Evolutionary conservation across 2,113 vertebrate genomes (phyloP).

Genomic region (Rhea americana): DNA sequence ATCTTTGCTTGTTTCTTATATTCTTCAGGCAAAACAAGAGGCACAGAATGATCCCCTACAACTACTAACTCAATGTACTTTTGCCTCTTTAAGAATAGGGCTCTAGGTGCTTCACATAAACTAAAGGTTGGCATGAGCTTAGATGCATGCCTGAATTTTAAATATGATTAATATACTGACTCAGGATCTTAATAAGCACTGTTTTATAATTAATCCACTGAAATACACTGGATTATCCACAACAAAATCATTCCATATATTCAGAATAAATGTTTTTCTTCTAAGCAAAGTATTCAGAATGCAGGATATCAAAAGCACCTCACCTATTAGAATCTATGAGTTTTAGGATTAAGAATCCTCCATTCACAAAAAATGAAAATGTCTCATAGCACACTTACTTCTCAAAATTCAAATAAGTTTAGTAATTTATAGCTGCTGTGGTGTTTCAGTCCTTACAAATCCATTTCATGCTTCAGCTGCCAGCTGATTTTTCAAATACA

Average conservation of each 20-base stretch:
- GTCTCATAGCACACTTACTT: neutral
- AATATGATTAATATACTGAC: neutral
- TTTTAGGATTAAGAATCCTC: neutral
- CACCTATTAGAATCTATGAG: neutral
- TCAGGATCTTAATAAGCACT: neutral
- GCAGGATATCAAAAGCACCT: neutral
- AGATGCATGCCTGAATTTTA: neutral
- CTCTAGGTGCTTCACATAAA: neutral
- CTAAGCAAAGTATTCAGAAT: neutral
- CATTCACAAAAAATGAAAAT: constrained; percentile 29
- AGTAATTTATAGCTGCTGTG: constrained; percentile 13
- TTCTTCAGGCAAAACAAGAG: neutral
- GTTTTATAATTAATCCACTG: neutral
- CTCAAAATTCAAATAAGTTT: neutral
- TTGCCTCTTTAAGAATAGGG: neutral
- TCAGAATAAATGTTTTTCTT: neutral
- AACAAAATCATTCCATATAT: neutral
- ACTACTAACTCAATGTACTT: neutral
- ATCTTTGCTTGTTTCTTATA: neutral
- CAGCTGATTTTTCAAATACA: constrained; percentile 53
- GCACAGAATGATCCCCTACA: neutral
- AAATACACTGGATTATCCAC: neutral
- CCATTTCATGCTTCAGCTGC: constrained; percentile 56
- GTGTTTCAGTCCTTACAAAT: constrained; percentile 22
- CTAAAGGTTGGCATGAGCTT: neutral